A percentile compares a stretch with the other conserved stretches of the same genome.
These are phyloP conservation scores for Tenthredo scrophulariae DNA, from an alignment of 2,888 invertebrate genomes.

Conservation along the genomic window DNA sequence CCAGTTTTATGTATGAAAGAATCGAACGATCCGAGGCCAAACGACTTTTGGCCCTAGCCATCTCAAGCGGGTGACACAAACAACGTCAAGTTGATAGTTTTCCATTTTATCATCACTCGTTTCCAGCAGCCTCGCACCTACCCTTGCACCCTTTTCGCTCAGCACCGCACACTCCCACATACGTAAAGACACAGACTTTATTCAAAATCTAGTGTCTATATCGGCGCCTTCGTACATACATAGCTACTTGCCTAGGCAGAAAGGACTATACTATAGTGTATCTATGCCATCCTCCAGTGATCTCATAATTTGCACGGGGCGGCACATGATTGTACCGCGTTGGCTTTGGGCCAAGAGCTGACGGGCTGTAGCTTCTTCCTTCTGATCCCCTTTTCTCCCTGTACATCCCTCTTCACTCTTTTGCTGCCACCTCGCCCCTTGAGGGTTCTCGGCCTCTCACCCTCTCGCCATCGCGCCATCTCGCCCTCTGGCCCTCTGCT, in stretches of 20 bases:
- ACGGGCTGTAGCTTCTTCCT: constrained; percentile 57
- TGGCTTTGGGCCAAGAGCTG: constrained; percentile 68
- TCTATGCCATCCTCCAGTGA: constrained; percentile 2
- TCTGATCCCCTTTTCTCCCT: constrained; percentile 50
- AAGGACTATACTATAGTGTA: constrained; percentile 16
- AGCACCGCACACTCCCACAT: not conserved
- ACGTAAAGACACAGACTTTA: constrained; percentile 7
- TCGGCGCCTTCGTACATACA: not conserved
- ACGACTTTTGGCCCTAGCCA: constrained; percentile 37
- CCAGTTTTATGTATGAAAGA: constrained; percentile 35
- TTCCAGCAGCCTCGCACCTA: not conserved
- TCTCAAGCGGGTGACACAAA: constrained; percentile 42
- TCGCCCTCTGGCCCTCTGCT: constrained; percentile 28
- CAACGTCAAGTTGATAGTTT: constrained; percentile 42
- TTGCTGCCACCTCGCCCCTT: constrained; percentile 29
- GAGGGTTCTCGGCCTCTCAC: constrained; percentile 39
- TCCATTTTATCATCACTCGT: constrained; percentile 40
- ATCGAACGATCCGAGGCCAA: constrained; percentile 25
- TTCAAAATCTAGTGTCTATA: constrained; percentile 11
- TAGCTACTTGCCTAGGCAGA: not conserved
- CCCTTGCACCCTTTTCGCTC: constrained; percentile 2
- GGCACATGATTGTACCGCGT: constrained; percentile 58
- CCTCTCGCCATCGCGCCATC: constrained; percentile 11
- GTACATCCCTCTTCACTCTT: constrained; percentile 30
- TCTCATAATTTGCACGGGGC: constrained; percentile 59